These are phyloP conservation scores for Tauraco hartlaubi DNA, from an alignment of 2,797 vertebrate genomes.

Conservation along the genomic window DNA sequence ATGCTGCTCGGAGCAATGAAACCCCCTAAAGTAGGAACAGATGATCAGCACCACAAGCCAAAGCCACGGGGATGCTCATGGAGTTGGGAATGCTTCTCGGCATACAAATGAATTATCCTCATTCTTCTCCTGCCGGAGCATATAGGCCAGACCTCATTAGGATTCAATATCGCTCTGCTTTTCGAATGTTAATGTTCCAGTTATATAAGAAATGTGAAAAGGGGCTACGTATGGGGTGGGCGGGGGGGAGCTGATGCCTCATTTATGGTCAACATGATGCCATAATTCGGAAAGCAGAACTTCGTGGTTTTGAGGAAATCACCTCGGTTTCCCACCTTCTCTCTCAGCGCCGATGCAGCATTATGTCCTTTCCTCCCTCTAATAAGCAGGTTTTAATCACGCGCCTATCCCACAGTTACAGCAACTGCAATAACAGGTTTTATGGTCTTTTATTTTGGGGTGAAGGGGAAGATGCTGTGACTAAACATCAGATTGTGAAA, in stretches of 20 bases:
- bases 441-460: not conserved
- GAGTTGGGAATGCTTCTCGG: constrained; percentile 84
- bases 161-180: constrained; percentile 82
- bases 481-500: constrained; percentile 59
- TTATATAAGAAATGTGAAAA: constrained; percentile 78
- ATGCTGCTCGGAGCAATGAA: constrained; percentile 72
- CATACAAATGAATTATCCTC: constrained; percentile 91
- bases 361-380: constrained; percentile 20
- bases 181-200: constrained; percentile 84
- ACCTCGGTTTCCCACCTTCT: constrained; percentile 43
- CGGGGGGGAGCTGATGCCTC: not conserved
- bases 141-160: constrained; percentile 84
- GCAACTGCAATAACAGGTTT: constrained; percentile 18
- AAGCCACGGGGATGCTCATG: constrained; percentile 86
- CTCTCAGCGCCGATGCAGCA: constrained; percentile 48
- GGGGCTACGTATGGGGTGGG: not conserved
- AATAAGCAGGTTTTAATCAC: constrained; percentile 38
- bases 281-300: constrained; percentile 67
- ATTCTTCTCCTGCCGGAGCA: constrained; percentile 79
- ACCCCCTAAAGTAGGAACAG: constrained; percentile 88
- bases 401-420: constrained; percentile 40
- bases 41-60: constrained; percentile 89
- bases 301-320: constrained; percentile 67
- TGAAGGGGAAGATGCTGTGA: not conserved
- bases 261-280: constrained; percentile 58